phyloP scores from a whole-genome alignment of 1,140 invertebrate genomes.

The Pseudomyrmex gracilis region DNA sequence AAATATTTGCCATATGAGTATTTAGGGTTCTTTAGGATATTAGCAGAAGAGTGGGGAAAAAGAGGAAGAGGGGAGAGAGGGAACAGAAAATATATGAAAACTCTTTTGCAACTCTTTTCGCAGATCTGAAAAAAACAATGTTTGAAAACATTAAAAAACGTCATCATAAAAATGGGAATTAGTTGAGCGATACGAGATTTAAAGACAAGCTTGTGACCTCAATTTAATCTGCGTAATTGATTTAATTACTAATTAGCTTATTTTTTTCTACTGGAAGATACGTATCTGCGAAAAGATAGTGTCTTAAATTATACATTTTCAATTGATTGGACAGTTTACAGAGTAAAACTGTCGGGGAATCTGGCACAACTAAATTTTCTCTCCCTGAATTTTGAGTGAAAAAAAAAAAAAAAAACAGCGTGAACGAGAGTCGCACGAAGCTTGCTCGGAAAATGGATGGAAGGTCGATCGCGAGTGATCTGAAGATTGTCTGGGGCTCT shows the following conservation, averaged over 20 bases:
- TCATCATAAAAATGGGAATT: not conserved
- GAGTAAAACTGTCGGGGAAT: constrained; percentile 31
- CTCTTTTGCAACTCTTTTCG: constrained; percentile 35
- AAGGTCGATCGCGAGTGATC: constrained; percentile 52
- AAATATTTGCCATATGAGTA: constrained; percentile 14
- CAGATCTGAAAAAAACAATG: constrained; percentile 26
- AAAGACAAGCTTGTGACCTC: not conserved
- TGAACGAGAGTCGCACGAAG: constrained; percentile 77
- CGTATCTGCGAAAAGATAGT: constrained; percentile 48
- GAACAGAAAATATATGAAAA: constrained; percentile 28
- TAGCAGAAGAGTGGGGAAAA: too few species aligned
- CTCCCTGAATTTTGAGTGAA: too few species aligned
- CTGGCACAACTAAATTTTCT: not conserved
- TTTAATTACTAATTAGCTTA: constrained; percentile 12
- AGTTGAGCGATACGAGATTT: not conserved
- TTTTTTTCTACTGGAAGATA: constrained; percentile 16
- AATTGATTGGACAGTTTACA: not conserved
- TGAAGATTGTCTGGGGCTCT: constrained; percentile 11
- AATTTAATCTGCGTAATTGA: constrained; percentile 24
- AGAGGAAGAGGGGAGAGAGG: too few species aligned
- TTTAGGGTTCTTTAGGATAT: constrained; percentile 38
- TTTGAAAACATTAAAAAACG: not conserved
- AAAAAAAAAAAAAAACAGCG: constrained; percentile 8
- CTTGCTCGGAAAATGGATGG: constrained; percentile 74
- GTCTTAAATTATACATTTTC: constrained; percentile 32